Evolutionary conservation across 2,888 invertebrate species (phyloP), one percentile per base, ranked within the genome.

Genomic region (Adineta ricciae): DNA sequence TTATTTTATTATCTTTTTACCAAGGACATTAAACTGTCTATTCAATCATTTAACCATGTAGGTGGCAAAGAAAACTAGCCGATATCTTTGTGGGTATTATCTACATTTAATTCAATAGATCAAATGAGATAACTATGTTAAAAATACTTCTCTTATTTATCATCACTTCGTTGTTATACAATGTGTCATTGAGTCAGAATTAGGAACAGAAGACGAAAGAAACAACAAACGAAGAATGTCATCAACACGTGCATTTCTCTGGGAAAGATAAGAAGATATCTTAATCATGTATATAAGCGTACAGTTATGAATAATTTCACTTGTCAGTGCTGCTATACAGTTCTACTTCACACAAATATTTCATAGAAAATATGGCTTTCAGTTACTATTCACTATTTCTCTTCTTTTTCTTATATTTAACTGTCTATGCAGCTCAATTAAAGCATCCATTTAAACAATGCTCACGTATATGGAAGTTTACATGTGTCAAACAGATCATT

Each of bases 371-470:
- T 1, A 64, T 64, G 64, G 3, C 27, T 64, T 64, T 16, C 19
- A 64, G 32, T 36, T 16, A 32, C 19, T 32, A 32, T 4, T 27
- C n/a, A 27, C 32, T 32, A 14, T 16, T 32, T 64, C 0, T 64
- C 32, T 32, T 36, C 4, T 64, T 64, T 5, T 14, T 64, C 5
- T 19, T 64, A 32, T 19, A 27, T 64, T 32, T 16, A 64, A 32
- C 32, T 36, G 7, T 27, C 16, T 16, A 3, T 16, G 9, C 24
- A 8, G 41, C 41, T 14, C 78, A 11, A 78, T 78, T 78, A 78
- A 38, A 78, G 41, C 41, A 38, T n/a, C 78, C 78, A 41, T 78
- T 78, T 24, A 78, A 78, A 78, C 78, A 78, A 78, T 78, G 78
- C n/a, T 41, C 41, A 41, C 24, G 78, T 78, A 78, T 8, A 24